Evolutionary conservation across 2,113 vertebrate species (phyloP).

Genomic region (Pristiophorus japonicus): DNA sequence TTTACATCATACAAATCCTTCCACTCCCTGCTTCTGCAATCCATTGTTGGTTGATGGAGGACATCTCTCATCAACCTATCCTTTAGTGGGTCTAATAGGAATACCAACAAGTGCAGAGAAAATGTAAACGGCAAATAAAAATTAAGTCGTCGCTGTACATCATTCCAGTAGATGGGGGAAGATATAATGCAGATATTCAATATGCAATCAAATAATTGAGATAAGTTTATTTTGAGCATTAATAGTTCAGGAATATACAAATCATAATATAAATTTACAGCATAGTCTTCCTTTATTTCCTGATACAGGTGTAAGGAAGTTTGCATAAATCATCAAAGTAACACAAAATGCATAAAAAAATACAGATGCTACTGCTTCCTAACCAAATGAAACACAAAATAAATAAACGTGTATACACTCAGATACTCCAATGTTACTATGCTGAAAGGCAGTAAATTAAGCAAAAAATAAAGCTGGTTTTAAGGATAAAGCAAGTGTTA

Average conservation of each 20-base stretch:
- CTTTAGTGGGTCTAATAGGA: neutral
- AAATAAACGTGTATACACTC: neutral
- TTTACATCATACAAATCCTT: no score
- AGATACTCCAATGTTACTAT: neutral
- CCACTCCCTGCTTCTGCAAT: neutral
- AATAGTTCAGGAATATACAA: constrained; percentile 29
- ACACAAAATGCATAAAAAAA: constrained; percentile 6
- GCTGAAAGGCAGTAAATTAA: neutral
- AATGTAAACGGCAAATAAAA: neutral
- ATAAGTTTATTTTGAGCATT: constrained; percentile 14
- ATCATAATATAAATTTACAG: constrained; percentile 20
- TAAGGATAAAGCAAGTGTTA: neutral
- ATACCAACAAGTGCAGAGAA: neutral
- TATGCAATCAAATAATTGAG: neutral
- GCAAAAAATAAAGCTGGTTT: constrained; percentile 11
- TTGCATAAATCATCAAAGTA: neutral
- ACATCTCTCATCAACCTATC: neutral
- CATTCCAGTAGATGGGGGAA: neutral
- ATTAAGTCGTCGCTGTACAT: neutral
- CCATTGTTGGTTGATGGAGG: neutral
- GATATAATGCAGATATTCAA: neutral
- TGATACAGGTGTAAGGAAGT: constrained; percentile 29
- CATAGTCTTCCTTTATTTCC: neutral
- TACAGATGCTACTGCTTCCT: neutral
- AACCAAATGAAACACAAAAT: neutral